Evolutionary conservation across 2,113 vertebrate species (phyloP), one percentile per base, ranked within the genome.

Genomic region (Scartelaos histophorus): DNA sequence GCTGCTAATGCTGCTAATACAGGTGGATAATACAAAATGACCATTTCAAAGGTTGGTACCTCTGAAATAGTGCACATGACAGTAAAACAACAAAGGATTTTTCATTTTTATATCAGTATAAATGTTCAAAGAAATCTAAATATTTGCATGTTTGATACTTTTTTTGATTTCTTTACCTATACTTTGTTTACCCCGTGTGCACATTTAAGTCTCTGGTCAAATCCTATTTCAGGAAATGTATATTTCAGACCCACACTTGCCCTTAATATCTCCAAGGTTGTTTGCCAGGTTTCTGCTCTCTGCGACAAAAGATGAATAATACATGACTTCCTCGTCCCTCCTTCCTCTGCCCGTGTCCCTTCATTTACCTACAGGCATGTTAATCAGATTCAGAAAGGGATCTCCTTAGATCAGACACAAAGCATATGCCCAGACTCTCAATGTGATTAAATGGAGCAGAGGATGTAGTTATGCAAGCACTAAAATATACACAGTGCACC

Each of bases 261-360:
- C 67, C 70, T 70, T 35, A 10, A 24, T 65, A 58, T 68, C 73
- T 81, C 73, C 69, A 70, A 79, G 75, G 78, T 73, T 82, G 73
- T 74, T 80, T 67, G 69, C 46, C 46, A 77, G 66, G 43, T 73
- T 71, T 70, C 10, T 1, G 3, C 73, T 45, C 70, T 67, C 19
- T 67, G 11, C 76, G 62, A 75, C 75, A 67, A 10, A 80, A 76
- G 65, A 82, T 90, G 82, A 91, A 88, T 90, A 84, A 90, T 90
- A 84, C 82, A 90, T 84, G 0, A 47, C 60, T 29, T 17, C 67
- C 80, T 78, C 70, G 24, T 82, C 75, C 76, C 43, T 58, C 43
- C 69, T 34, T 16, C 35, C 69, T 70, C 22, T 35, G 38, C 6
- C 1, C 25, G 11, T 61, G 82, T 78, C 73, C 47, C 60, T 66